Evolutionary conservation across 2,797 vertebrate species (phyloP), one percentile per base, ranked within the genome.

Genomic region (Rhinella marina): DNA sequence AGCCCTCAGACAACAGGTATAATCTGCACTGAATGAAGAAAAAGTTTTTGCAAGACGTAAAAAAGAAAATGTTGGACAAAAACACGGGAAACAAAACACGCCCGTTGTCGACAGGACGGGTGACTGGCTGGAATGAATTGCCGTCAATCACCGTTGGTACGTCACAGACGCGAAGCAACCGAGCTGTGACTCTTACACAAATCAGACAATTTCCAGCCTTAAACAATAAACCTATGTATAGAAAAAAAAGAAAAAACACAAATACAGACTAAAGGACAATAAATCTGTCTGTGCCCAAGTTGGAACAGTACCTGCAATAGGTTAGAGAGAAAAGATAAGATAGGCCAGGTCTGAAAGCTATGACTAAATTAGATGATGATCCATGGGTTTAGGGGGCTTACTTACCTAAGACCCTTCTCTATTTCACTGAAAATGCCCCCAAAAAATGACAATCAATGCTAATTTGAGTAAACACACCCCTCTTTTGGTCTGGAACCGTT

Each of bases 1-100:
- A 88, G 70, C 79, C 82, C 70, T 88, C 52, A 73, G 68, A 88
- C 84, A 86, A 88, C 83, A 86, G 88, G 59, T 29, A 11, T 82
- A 86, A 88, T 86, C 84, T 81, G 17, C 48, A 10, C 68, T 41
- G 77, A 77, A 75, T 75, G 68, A 82, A 88, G 78, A 82, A 52
- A 66, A 86, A 70, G 41, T 41, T 82, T 82, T 88, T 88, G 59
- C 79, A 77, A 81, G 78, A 82, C 50, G 88, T 72, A 86, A 82
- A 88, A 72, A 72, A 72, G 70, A 84, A 86, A 88, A 86, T 48
- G 70, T 82, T 81, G 64, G 79, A 80, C 70, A 81, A 84, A 84
- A 88, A 84, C 59, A 88, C 19, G 52, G 81, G 41, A 41, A 70
- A 56, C 68, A 82, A 88, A 85, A 82, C 77, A 85, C 85, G 62